These are phyloP conservation scores for Smutsia temminckii DNA, from an alignment of 2,797 vertebrate species.

Conservation along the genomic window DNA sequence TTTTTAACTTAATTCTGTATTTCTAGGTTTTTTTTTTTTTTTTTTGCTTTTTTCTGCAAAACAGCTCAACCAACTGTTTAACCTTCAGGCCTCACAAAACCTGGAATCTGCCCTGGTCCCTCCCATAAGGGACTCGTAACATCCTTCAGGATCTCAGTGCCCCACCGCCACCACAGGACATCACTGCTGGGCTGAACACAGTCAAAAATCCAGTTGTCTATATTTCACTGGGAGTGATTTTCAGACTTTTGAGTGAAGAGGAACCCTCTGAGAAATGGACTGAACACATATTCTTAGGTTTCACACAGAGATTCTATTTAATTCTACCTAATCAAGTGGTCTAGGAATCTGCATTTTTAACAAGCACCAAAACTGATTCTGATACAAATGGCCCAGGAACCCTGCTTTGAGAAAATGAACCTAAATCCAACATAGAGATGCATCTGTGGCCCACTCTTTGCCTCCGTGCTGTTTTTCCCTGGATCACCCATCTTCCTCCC, in stretches of 20 bases:
- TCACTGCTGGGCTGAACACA: too few relatives aligned
- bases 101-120: not conserved
- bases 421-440: not conserved
- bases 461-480: not conserved
- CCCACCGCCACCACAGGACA: accelerated
- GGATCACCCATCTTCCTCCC: not conserved
- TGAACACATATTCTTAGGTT: not conserved
- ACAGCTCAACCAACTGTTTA: not conserved
- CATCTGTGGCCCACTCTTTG: too few relatives aligned
- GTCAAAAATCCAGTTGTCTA: accelerated
- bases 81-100: not conserved
- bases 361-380: not conserved
- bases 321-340: not conserved
- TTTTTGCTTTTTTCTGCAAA: not conserved
- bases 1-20: not conserved
- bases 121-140: accelerated
- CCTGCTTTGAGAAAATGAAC: not conserved
- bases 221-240: not conserved
- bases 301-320: not conserved
- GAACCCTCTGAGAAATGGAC: not conserved
- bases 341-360: not conserved
- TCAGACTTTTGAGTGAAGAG: not conserved
- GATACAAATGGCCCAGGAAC: too few relatives aligned
- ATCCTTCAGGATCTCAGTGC: accelerated
- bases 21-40: not conserved